Conservation (phyloP, 2,797 vertebrate genomes). For the Danionella dracula region DNA sequence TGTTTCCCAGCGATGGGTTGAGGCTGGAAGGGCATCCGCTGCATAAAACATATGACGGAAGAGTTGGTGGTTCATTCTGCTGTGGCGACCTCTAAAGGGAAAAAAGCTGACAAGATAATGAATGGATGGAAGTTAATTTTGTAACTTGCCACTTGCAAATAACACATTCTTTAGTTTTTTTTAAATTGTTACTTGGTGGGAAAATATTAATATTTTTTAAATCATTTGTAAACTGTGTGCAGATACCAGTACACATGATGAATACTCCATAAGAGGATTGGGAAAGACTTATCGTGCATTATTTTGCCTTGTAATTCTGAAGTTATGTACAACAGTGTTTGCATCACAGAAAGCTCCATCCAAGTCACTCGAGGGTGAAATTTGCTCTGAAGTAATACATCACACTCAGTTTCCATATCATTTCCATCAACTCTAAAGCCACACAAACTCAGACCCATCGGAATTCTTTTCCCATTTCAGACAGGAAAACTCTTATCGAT, state of each 20-base stretch:
- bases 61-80: too few species aligned
- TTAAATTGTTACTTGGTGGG: too few species aligned
- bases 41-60: too few species aligned
- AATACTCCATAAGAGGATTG: not conserved
- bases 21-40: too few species aligned
- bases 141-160: too few species aligned
- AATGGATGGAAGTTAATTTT: too few species aligned
- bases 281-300: not conserved
- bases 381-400: constrained; percentile 33
- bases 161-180: too few species aligned
- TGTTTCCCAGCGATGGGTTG: too few species aligned
- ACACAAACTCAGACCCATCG: constrained; percentile 32
- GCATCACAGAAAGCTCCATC: constrained; percentile 51
- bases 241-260: not conserved
- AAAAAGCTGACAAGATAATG: too few species aligned
- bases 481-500: constrained; percentile 33
- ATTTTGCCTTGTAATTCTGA: not conserved
- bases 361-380: constrained; percentile 51
- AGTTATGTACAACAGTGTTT: constrained; percentile 65
- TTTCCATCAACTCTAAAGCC: constrained; percentile 48
- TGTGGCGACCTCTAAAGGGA: too few species aligned
- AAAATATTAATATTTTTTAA: too few species aligned
- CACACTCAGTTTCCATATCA: constrained; percentile 61
- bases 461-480: constrained; percentile 38
- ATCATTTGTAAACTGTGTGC: too few species aligned